These are phyloP conservation scores for Sphecodes monilicornis DNA, from an alignment of 2,888 invertebrate genomes.

Conservation along the genomic window DNA sequence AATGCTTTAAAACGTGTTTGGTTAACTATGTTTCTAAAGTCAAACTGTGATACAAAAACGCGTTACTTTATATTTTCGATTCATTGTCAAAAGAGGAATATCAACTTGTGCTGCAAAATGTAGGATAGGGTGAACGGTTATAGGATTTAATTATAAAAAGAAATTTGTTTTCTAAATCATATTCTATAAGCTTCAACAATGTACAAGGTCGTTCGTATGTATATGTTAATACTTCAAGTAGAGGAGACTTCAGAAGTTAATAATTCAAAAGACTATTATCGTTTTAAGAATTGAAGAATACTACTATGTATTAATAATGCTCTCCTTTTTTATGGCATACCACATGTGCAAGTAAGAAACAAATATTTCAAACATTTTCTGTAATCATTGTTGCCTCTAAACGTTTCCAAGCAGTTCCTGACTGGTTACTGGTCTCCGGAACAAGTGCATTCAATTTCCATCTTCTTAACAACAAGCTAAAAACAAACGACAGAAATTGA, in stretches of 20 bases:
- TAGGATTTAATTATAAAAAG: not conserved
- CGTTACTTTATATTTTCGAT: not conserved
- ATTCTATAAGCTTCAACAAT: conserved; percentile 10
- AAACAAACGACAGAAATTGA: not conserved
- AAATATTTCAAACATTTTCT: not conserved
- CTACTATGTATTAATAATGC: not conserved
- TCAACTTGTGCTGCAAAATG: not conserved
- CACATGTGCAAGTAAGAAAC: not conserved
- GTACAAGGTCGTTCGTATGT: not conserved
- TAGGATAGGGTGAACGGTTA: not conserved
- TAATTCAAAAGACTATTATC: not conserved
- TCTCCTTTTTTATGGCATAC: not conserved
- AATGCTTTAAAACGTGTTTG: not conserved
- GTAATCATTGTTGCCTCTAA: not conserved
- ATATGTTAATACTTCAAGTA: not conserved
- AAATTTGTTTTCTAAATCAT: conserved; percentile 11
- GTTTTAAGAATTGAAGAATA: not conserved
- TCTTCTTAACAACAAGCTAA: not conserved
- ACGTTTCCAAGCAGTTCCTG: not conserved
- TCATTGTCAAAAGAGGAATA: not conserved
- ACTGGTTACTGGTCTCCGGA: not conserved
- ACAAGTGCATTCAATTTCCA: not conserved
- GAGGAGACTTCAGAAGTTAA: not conserved
- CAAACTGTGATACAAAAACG: not conserved
- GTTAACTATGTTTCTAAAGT: not conserved